A percentile compares a stretch with the other conserved stretches of the same genome.
Evolutionary conservation across 2,113 vertebrate genomes (phyloP).

Genomic region (Hiodon tergisus): DNA sequence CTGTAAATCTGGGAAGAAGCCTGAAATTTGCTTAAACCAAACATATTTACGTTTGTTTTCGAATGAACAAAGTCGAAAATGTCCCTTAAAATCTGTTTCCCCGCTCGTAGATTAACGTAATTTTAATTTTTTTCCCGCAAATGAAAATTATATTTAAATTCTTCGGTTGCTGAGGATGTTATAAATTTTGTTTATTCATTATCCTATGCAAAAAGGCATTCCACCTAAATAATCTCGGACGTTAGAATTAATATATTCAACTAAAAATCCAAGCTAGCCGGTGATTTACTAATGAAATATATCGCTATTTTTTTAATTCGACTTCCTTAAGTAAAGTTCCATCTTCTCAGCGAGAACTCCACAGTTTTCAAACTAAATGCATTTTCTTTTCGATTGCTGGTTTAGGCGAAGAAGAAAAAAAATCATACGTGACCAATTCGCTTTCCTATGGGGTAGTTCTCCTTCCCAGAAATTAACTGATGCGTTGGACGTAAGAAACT

Average conservation of each 20-base stretch:
- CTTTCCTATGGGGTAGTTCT: slow-evolving; percentile 30
- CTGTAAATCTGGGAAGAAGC: slow-evolving; percentile 54
- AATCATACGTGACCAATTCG: slow-evolving; percentile 17
- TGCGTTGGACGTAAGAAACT: slow-evolving; percentile 35
- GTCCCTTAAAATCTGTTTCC: not conserved
- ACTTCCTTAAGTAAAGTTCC: slow-evolving; percentile 1
- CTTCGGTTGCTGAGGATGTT: not conserved
- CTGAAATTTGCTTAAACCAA: slow-evolving; percentile 59
- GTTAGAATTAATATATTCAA: slow-evolving; percentile 31
- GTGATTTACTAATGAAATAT: slow-evolving; percentile 20
- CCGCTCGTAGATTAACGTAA: no score
- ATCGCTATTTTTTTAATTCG: slow-evolving; percentile 15
- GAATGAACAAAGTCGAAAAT: not conserved
- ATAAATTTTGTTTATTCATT: not conserved
- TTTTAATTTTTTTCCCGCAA: no score
- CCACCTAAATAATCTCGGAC: slow-evolving; percentile 15
- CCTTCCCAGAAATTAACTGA: slow-evolving; percentile 48
- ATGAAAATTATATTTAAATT: not conserved
- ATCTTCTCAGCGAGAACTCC: not conserved
- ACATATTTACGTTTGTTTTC: slow-evolving; percentile 51
- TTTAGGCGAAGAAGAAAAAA: slow-evolving; percentile 14
- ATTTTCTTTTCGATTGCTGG: not conserved
- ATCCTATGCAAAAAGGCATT: slow-evolving; percentile 32
- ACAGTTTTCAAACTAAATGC: not conserved
- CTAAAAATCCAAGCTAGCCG: slow-evolving; percentile 43